phyloP scores from a whole-genome alignment of 2,113 vertebrate species.

The Plecotus auritus region DNA sequence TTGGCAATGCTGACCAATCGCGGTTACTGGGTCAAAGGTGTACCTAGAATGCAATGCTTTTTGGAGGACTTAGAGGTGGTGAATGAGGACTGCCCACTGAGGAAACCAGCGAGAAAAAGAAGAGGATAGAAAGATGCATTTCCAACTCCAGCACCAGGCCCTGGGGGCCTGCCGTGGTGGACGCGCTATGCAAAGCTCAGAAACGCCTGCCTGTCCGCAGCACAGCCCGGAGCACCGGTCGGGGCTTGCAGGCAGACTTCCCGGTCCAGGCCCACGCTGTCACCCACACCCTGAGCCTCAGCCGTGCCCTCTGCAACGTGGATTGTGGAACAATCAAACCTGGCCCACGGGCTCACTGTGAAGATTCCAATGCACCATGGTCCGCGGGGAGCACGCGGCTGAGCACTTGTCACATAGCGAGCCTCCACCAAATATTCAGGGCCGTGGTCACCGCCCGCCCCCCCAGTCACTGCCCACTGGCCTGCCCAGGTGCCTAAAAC shows the following conservation, averaged over 20 bases:
- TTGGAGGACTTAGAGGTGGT: neutral
- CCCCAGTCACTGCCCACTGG: rapidly evolving
- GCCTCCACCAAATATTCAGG: neutral
- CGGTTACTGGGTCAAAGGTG: neutral
- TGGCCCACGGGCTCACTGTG: neutral
- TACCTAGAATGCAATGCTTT: neutral
- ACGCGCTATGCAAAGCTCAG: rapidly evolving
- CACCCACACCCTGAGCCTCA: neutral
- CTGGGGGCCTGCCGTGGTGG: neutral
- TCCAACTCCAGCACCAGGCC: neutral
- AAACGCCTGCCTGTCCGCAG: neutral
- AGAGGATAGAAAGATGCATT: neutral
- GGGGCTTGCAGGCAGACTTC: neutral
- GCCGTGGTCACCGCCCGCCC: neutral
- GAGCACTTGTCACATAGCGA: neutral
- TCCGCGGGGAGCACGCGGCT: rapidly evolving
- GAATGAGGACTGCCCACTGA: neutral
- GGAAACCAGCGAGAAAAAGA: neutral
- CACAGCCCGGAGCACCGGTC: rapidly evolving
- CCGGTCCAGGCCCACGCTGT: too few relatives aligned
- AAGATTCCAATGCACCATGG: neutral
- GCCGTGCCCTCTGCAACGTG: neutral
- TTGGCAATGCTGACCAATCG: neutral
- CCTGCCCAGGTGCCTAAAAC: neutral
- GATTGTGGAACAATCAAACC: neutral